A percentile compares a stretch with the other conserved stretches of the same genome.
phyloP scores from a whole-genome alignment of 2,797 vertebrate species.

The Schizothorax lantsangensis region DNA sequence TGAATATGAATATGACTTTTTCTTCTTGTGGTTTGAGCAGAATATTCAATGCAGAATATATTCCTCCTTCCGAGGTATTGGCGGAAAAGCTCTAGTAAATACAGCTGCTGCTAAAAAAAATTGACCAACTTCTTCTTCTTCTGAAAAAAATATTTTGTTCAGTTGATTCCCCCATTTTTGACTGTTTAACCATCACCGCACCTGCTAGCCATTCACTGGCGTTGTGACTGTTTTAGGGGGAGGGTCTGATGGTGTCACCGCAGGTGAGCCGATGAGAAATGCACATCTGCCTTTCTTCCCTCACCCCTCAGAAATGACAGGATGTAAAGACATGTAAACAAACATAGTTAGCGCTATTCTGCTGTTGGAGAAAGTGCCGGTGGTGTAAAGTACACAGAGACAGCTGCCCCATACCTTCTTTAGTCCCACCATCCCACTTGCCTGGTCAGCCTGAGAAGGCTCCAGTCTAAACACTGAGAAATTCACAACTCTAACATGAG shows the following conservation, averaged over 20 bases:
- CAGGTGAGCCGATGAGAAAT: constrained; percentile 68
- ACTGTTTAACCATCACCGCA: constrained; percentile 64
- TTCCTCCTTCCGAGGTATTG: constrained; percentile 40
- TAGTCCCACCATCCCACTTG: constrained; percentile 63
- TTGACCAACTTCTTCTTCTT: constrained; percentile 25
- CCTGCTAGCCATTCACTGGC: constrained; percentile 51
- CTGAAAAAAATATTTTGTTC: too few relatives aligned
- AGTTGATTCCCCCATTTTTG: constrained; percentile 57
- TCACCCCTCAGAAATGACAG: constrained; percentile 13
- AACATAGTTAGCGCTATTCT: constrained; percentile 68
- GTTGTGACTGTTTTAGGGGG: constrained; percentile 26
- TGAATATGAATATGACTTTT: constrained; percentile 61
- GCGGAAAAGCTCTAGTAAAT: constrained; percentile 44
- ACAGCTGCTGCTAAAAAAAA: constrained; percentile 53
- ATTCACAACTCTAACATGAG: constrained; percentile 1
- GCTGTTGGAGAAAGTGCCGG: constrained; percentile 73
- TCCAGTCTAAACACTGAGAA: constrained; percentile 39
- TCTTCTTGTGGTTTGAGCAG: constrained; percentile 32
- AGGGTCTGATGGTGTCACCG: constrained; percentile 35
- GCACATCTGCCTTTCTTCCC: constrained; percentile 73
- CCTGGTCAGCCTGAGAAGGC: neutral
- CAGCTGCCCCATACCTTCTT: constrained; percentile 73
- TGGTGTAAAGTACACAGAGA: constrained; percentile 74
- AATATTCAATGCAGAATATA: constrained; percentile 42
- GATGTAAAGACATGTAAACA: constrained; percentile 66